Base-by-base conservation (phyloP, 2,888 invertebrate species). In the Ormyrus labotus region DNA sequence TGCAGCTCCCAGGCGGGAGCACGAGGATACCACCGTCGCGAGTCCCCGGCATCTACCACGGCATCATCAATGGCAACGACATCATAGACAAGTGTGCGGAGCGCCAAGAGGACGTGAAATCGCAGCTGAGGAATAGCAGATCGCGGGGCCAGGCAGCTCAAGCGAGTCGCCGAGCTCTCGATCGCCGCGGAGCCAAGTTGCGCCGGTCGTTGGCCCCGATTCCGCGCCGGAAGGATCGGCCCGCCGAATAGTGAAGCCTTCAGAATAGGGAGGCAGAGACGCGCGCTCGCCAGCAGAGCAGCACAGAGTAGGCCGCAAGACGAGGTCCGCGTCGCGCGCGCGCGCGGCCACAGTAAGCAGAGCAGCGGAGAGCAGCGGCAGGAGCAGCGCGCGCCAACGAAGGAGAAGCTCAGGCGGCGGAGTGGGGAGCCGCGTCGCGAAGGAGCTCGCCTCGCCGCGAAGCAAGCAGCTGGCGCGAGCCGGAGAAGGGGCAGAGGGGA, bases 1-100 rank as follows among this genome's bases (percentile, higher is more conserved):
- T 90, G 90, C 90, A 89, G 90, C 90, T 90, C 90, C 90, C 90
- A 89, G 89, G 90, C 88, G 90, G 90, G 90, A 90, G 90, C 90
- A 87, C 88, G 88, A 80, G 87, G 83, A 90, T 88, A 88, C 89
- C 89, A 85, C 88, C 87, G 87, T 86, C 89, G 87, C 88, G 89
- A 86, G 87, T 85, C 84, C 87, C 87, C 85, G 87, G 87, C 84
- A 87, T 87, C 83, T 85, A 85, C 85, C 85, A 88, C 85, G 86
- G 86, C 76, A 86, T 86, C 83, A 87, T 86, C 83, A 85, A 88
- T 87, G 86, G 85, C 80, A 86, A 86, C 83, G 88, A 86, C 83
- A 86, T 86, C 81, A 83, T 78, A 77, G 78, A 81, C 81, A 84
- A 80, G 83, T 82, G 82, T 84, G 83, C 84, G 84, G 83, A 48